phyloP scores from a whole-genome alignment of 2,797 vertebrate genomes.

The Danio tinwini region DNA sequence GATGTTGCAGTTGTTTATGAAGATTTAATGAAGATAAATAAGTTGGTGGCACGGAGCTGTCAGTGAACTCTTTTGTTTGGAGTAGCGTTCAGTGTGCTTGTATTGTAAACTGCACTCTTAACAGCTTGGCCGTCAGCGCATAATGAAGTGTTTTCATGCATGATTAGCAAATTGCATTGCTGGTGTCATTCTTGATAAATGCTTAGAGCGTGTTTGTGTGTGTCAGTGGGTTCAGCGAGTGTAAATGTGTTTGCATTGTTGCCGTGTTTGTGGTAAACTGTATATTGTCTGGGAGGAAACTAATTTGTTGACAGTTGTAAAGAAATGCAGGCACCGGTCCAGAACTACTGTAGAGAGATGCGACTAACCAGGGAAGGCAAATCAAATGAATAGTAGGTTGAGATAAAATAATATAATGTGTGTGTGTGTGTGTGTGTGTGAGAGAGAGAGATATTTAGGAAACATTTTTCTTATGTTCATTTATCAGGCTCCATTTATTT shows the following conservation, averaged over 20 bases:
- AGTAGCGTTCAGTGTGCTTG: neutral
- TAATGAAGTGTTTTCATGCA: conserved; percentile 18
- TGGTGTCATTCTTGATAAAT: conserved; percentile 26
- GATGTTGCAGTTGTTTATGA: conserved; percentile 5
- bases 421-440: too few species aligned
- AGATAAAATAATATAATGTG: too few species aligned
- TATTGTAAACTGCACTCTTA: conserved; percentile 2
- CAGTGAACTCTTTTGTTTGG: conserved; percentile 26
- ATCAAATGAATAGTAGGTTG: too few species aligned
- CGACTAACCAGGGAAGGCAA: too few species aligned
- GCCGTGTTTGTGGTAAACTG: neutral
- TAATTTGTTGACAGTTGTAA: neutral
- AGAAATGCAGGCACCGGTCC: neutral
- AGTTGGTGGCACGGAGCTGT: neutral
- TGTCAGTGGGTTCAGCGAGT: conserved; percentile 7
- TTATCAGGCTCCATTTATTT: too few species aligned
- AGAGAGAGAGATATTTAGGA: too few species aligned
- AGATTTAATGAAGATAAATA: conserved; percentile 35
- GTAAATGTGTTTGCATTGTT: conserved; percentile 19
- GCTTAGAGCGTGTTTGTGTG: neutral
- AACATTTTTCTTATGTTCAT: too few species aligned
- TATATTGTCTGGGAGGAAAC: conserved; percentile 8
- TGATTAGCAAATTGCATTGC: neutral
- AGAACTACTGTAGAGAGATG: neutral
- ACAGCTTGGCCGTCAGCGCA: neutral